phyloP scores from a whole-genome alignment of 2,888 invertebrate species.

The Drosophila nigricruria region DNA sequence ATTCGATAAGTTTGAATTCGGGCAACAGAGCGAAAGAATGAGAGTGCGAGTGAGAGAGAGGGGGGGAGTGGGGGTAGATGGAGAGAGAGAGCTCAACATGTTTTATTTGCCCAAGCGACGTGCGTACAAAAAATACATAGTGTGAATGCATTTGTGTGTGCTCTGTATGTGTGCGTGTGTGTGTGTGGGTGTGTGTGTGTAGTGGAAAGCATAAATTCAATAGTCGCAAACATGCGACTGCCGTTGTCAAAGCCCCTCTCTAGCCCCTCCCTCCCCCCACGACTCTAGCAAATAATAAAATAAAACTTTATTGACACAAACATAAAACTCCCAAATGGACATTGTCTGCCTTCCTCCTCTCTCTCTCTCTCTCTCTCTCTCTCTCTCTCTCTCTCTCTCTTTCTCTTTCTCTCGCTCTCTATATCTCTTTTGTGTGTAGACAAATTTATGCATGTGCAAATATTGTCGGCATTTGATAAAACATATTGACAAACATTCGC shows the following conservation, averaged over 20 bases:
- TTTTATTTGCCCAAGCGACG: conserved; percentile 71
- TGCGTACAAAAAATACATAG: conserved; percentile 39
- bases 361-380: not conserved
- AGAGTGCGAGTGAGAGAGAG: not conserved
- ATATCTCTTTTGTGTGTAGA: conserved; percentile 30
- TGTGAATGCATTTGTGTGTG: conserved; percentile 15
- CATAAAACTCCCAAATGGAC: conserved; percentile 70
- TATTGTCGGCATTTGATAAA: conserved; percentile 73
- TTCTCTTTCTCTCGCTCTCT: not conserved
- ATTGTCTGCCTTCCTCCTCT: conserved; percentile 22
- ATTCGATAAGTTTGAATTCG: conserved; percentile 77
- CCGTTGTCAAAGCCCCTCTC: conserved; percentile 34
- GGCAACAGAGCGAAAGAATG: conserved; percentile 56
- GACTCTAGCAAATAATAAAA: conserved; percentile 69
- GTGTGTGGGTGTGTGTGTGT: conserved; percentile 22
- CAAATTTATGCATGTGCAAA: conserved; percentile 72
- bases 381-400: conserved; percentile 2
- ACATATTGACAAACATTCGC: conserved; percentile 80
- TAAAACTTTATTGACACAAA: conserved; percentile 79
- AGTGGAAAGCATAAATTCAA: conserved; percentile 68
- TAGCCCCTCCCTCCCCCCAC: not conserved
- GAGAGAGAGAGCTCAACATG: conserved; percentile 65
- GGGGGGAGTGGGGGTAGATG: conserved; percentile 34
- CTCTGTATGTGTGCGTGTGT: conserved; percentile 29
- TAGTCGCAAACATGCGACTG: conserved; percentile 66